A percentile compares a stretch with the other conserved stretches of the same genome.
These are phyloP conservation scores for Sminthurides bifidus DNA, from an alignment of 1,140 invertebrate genomes.

Conservation along the genomic window DNA sequence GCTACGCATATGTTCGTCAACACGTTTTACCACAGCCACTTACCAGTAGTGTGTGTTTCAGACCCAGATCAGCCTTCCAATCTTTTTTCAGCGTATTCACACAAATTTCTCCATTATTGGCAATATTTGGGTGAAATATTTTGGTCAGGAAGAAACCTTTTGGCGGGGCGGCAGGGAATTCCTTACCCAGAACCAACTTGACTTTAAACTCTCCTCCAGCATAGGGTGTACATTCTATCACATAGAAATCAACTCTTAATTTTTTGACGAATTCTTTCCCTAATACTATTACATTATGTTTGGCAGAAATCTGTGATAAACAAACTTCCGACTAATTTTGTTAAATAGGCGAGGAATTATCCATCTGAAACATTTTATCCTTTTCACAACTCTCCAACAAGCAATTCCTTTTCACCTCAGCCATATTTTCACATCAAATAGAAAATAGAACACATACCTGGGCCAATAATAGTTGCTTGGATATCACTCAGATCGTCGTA, in stretches of 20 bases:
- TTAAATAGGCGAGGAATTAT: too few relatives aligned
- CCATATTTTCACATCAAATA: neutral
- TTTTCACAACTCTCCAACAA: too few relatives aligned
- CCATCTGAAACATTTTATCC: too few relatives aligned
- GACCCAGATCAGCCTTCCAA: conserved; percentile 91
- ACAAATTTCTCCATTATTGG: conserved; percentile 88
- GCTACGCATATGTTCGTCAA: neutral
- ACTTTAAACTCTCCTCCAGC: conserved; percentile 72
- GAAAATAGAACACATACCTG: conserved; percentile 43
- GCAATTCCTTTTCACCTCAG: too few relatives aligned
- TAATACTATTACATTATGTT: too few relatives aligned
- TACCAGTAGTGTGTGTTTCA: conserved; percentile 87
- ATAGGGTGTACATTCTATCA: conserved; percentile 74
- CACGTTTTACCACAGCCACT: conserved; percentile 33
- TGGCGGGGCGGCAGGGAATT: conserved; percentile 83
- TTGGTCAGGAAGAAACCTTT: conserved; percentile 92
- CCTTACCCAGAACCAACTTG: conserved; percentile 79
- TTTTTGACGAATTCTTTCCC: too few relatives aligned
- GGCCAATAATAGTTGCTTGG: conserved; percentile 78
- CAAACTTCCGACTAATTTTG: too few relatives aligned
- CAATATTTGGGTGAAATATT: conserved; percentile 96
- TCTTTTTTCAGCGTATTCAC: conserved; percentile 95
- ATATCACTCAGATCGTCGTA: conserved; percentile 86
- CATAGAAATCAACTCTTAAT: too few relatives aligned
- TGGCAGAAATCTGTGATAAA: too few relatives aligned